Evolutionary conservation across 2,113 vertebrate species (phyloP).

Genomic region (Periophthalmodon schlosseri): DNA sequence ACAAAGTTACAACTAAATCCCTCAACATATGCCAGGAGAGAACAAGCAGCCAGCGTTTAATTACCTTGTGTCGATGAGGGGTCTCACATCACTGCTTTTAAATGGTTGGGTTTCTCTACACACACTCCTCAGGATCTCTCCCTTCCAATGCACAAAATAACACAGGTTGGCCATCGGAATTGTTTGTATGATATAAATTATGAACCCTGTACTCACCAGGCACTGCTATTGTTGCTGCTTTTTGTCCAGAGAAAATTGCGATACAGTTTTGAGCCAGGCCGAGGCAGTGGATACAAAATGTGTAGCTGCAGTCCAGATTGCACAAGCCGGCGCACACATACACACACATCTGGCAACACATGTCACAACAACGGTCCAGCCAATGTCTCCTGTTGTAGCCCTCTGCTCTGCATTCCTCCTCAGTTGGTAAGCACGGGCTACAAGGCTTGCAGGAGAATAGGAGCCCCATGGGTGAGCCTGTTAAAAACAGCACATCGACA

Average conservation of each 20-base stretch:
- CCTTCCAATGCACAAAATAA: constrained; percentile 25
- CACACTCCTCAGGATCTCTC: constrained; percentile 3
- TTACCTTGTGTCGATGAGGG: constrained; percentile 26
- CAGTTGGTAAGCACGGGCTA: constrained; percentile 45
- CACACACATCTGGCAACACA: constrained; percentile 72
- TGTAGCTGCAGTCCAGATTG: constrained; percentile 70
- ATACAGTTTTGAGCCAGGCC: constrained; percentile 38
- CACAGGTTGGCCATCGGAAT: not conserved
- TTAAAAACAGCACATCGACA: constrained; percentile 45
- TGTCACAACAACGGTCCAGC: constrained; percentile 70
- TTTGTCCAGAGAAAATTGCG: constrained; percentile 21
- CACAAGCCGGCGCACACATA: constrained; percentile 59
- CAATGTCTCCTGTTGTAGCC: constrained; percentile 46
- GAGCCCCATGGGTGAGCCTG: constrained; percentile 60
- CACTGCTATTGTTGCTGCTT: constrained; percentile 27
- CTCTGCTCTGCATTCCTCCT: constrained; percentile 34
- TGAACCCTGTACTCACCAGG: constrained; percentile 46
- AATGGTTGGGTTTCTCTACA: constrained; percentile 4
- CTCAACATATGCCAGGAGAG: constrained; percentile 12
- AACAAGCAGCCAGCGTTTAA: not conserved
- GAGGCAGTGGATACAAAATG: constrained; percentile 64
- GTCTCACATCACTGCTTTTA: constrained; percentile 6
- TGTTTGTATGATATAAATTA: constrained; percentile 8
- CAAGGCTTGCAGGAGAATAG: constrained; percentile 56
- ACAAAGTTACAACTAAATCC: constrained; percentile 20